Evolutionary conservation across 2,888 invertebrate species (phyloP).

Genomic region (Leptodirus hochenwartii): DNA sequence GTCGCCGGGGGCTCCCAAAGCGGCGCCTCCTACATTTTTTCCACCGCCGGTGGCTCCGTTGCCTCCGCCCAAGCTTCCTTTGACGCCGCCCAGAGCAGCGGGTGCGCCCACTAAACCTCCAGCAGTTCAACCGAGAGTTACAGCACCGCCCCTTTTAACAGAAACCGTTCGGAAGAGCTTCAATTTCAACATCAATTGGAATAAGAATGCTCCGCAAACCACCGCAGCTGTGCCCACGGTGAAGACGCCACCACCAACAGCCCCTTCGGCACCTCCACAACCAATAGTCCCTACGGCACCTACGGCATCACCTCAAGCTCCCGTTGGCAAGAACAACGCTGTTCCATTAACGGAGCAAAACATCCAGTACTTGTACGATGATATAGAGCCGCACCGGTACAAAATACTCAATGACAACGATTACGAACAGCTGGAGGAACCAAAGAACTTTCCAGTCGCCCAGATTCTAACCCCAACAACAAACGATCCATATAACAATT

Average conservation of each 20-base stretch:
- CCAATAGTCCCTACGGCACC: constrained; percentile 7
- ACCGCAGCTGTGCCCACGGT: constrained; percentile 13
- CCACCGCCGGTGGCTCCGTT: constrained; percentile 1
- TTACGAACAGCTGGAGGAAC: not conserved
- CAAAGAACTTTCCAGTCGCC: too few relatives aligned
- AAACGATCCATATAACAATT: constrained; percentile 5
- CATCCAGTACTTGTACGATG: constrained; percentile 4
- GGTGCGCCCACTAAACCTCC: constrained; percentile 6
- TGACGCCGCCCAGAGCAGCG: constrained; percentile 16
- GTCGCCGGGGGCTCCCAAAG: not conserved
- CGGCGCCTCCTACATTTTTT: not conserved
- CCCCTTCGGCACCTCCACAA: constrained; percentile 8
- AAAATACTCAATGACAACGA: not conserved
- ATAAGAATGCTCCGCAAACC: constrained; percentile 19
- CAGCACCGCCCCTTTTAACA: constrained; percentile 18
- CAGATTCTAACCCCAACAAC: not conserved
- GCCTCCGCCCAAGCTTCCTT: constrained; percentile 14
- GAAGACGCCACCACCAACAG: constrained; percentile 4
- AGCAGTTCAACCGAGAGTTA: constrained; percentile 8
- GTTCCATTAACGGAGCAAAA: not conserved
- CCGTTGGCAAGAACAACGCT: constrained; percentile 1
- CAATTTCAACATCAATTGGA: constrained; percentile 25
- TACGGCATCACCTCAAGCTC: constrained; percentile 7
- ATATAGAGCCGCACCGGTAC: not conserved
- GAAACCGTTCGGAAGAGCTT: constrained; percentile 24